Base-by-base conservation (phyloP, 2,888 invertebrate genomes). In the Crocallis elinguaria region DNA sequence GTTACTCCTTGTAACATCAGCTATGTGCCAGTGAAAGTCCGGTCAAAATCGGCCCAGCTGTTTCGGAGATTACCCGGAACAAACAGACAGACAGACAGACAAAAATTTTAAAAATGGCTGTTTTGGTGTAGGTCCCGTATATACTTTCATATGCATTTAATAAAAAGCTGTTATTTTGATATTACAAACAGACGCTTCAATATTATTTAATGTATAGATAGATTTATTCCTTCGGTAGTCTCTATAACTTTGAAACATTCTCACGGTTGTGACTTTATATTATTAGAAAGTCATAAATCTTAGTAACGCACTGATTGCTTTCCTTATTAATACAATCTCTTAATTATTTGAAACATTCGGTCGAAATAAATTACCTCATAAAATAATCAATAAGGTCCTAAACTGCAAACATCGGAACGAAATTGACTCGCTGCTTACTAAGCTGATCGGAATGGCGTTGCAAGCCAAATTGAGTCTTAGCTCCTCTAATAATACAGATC, bases 261-360 rank as follows among this genome's bases (percentile, higher is more conserved):
- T 56, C 64, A 64, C 64, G 62, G 45, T 53, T 45, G 37, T 32
- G 38, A 48, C 25, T 38, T n/a, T n/a, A 7, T 2, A 32, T 32
- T 39, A 57, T 42, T 30, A 56, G 35, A 44, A 43, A 50, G 35
- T 29, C 43, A 44, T 60, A 58, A 62, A 64, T 51, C 51, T 56
- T 44, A 45, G 32, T 56, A 60, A 62, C 50, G 36, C 49, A 49
- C 53, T 55, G 61, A 61, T 54, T 60, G 57, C 58, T 56, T 51
- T 58, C 43, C 62, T 64, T 62, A 57, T 54, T 57, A 61, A 57
- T 52, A 53, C 51, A 49, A 45, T 32, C 55, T 46, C 51, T 57
- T 55, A 57, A 54, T 54, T 54, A 54, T 48, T 43, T 54, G 48
- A 48, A 46, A 43, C 42, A 51, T 57, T 25, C 49, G 7, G 43